Evolutionary conservation across 2,888 invertebrate species (phyloP), one percentile per base, ranked within the genome.

Genomic region (Epirrhoe alternata): DNA sequence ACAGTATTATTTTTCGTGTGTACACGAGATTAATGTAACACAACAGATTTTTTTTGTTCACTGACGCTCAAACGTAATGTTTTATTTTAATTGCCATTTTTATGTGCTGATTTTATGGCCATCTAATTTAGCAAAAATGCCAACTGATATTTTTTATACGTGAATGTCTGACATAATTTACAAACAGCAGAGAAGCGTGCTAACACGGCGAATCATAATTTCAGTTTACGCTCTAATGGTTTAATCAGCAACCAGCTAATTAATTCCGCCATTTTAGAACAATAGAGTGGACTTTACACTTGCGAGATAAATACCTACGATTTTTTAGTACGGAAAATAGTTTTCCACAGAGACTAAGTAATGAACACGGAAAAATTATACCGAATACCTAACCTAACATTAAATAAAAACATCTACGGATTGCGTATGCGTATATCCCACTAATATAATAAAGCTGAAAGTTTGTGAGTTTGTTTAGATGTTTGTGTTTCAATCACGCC

Each of bases 191-290:
- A 58, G 66, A 59, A 64, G 64, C 60, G 66, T 63, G 60, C 52
- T 64, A 66, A 64, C 60, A 55, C 35, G 56, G 54, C 60, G 57
- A 61, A 65, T 70, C 60, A 58, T 56, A 58, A 66, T 56, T 68
- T 56, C n/a, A 53, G 31, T 69, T 69, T 64, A 67, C 68, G 71
- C 67, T 71, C 68, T 66, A 70, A 63, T 64, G 71, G 47, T 56
- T 66, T 60, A 65, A 70, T 71, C 67, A 67, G 65, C 64, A 33
- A 57, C 58, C 65, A 68, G 68, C 59, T 68, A 69, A 72, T 70
- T 69, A 59, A 71, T 69, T 62, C 69, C 55, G 10, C 64, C 53
- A 55, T 66, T 70, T 69, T 63, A 62, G 67, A 70, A 72, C 70
- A 69, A 72, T 66, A 54, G 51, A 58, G 66, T 64, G 56, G 49